Evolutionary conservation across 1,140 invertebrate genomes (phyloP), one percentile per base, ranked within the genome.

Genomic region (Drosophila ananassae): DNA sequence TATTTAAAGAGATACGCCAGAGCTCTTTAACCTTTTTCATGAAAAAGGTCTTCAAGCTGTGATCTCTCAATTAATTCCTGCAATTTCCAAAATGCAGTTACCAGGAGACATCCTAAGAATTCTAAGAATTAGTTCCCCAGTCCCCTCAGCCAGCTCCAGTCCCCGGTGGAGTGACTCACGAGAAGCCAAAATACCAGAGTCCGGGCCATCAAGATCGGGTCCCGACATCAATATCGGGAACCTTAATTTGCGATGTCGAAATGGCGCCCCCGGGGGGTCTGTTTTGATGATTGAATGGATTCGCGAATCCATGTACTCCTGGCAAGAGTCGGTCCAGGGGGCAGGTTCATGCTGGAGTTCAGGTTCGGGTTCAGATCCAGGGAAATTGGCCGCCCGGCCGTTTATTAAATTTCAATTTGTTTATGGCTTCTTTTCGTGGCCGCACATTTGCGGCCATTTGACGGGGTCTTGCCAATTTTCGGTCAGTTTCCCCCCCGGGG

Each of bases 371-470:
- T 34, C 24, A 24, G 55, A 34, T 60, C 30, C 68, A 47, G 44
- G 34, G 28, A 57, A 74, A 78, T 63, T 64, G 54, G 44, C 55
- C 34, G 50, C 30, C 37, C 54, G 47, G 64, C 58, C 74, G 67
- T 77, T 77, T 77, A 77, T 62, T 71, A 56, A 77, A 77, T 77
- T 77, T 77, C 73, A 77, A 77, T 77, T 77, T 77, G 74, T 61
- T 77, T 77, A 76, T 77, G 63, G 52, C 63, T 56, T 50, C 63
- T 48, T 67, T 69, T 69, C 66, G 66, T 69, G 66, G 66, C 63
- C 63, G 63, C 58, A 60, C 57, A 60, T 60, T 60, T 60, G 22
- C 47, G 57, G 46, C 64, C 61, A 67, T 67, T 68, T 67, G 47
- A 67, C 64, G 48, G 67, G 9, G 28, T 28, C 39, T 6, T 3